Percentiles rank a stretch among this genome's conserved stretches.
These are phyloP conservation scores for Fundulus diaphanus DNA, from an alignment of 2,797 vertebrate species.

Conservation along the genomic window DNA sequence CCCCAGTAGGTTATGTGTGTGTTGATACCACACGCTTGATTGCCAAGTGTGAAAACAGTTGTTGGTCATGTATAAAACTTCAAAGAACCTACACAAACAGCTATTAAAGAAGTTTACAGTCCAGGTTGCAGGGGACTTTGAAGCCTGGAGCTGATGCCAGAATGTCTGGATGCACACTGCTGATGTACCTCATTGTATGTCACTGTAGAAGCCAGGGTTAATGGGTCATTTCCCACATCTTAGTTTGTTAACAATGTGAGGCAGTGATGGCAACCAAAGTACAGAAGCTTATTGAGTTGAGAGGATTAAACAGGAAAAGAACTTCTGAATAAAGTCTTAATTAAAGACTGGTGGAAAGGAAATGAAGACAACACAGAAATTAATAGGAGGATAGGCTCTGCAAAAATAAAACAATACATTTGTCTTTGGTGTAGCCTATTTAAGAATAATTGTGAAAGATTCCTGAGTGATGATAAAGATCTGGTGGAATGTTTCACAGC, in stretches of 20 bases:
- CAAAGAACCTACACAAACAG: background rate
- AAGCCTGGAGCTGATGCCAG: background rate
- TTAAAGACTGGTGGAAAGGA: background rate
- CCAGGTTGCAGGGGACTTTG: background rate
- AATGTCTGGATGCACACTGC: background rate
- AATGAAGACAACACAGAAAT: background rate
- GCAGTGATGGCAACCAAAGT: too few species aligned
- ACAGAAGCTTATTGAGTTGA: too few species aligned
- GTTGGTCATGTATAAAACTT: background rate
- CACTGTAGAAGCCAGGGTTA: background rate
- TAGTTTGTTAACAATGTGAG: background rate
- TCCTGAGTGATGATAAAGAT: too few species aligned
- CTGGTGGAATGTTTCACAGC: too few species aligned
- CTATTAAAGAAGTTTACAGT: background rate
- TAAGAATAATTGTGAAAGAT: too few species aligned
- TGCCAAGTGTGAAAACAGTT: background rate
- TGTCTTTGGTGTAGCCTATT: too few species aligned
- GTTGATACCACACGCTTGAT: background rate
- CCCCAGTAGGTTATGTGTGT: background rate
- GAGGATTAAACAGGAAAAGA: too few species aligned
- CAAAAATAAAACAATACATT: background rate
- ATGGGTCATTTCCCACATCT: background rate
- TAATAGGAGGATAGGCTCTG: background rate
- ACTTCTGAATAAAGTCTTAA: background rate
- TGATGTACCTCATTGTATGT: background rate